These are phyloP conservation scores for Drosophila formosana DNA, from an alignment of 2,888 invertebrate species.

Conservation along the genomic window DNA sequence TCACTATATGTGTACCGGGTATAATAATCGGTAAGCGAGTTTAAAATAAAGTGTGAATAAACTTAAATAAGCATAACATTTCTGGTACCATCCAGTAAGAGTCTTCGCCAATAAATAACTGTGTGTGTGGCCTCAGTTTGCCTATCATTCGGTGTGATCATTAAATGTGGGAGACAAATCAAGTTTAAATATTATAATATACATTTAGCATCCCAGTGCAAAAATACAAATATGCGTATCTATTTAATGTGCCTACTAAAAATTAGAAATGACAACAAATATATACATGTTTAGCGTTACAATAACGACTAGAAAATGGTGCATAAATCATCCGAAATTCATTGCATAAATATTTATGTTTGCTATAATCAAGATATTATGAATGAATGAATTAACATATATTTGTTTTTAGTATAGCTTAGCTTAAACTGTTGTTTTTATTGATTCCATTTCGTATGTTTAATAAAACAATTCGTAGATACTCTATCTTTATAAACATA, in stretches of 20 bases:
- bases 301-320: constrained; percentile 2
- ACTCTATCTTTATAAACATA: background rate
- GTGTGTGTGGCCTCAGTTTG: background rate
- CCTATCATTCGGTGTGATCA: background rate
- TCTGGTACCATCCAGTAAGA: background rate
- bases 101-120: background rate
- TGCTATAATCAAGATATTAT: constrained; percentile 1
- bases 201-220: background rate
- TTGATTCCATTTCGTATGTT: background rate
- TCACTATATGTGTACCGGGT: background rate
- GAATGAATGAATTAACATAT: constrained; percentile 16
- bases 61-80: background rate
- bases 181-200: background rate
- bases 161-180: background rate
- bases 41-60: background rate
- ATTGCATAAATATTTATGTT: constrained; percentile 23
- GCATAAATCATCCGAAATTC: constrained; percentile 12
- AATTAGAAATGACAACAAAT: background rate
- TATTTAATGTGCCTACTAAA: constrained; percentile 1
- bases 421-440: background rate
- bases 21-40: background rate
- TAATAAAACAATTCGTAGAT: background rate
- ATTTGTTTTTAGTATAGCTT: background rate
- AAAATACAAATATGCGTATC: background rate
- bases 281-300: constrained; percentile 8